Base-by-base conservation (phyloP, 2,113 vertebrate species). In the Scomber colias region DNA sequence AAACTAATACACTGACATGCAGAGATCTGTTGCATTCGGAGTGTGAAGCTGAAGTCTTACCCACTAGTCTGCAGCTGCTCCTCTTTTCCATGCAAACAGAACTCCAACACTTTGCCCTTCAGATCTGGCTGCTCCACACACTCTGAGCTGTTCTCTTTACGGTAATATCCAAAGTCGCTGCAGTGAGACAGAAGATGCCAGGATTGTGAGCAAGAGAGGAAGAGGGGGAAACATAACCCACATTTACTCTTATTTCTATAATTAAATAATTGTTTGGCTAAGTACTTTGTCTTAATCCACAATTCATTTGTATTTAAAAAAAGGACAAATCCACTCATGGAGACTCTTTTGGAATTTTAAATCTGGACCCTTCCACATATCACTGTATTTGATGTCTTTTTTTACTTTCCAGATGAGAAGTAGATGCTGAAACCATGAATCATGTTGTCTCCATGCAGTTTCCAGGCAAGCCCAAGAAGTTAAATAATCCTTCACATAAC, bases 141-240 rank as follows among this genome's bases (percentile, higher is more conserved):
- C 31, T 89, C 90, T 0, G 97, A 97, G 59, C 96, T 95, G 89
- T 97, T 98, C 88, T 98, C 96, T 1, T 95, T 91, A 30, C 98
- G 97, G 88, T 95, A 98, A 88, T 96, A 99, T 64, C 97, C 98
- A 79, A 98, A 99, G 90, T 99, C 98, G 77, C 98, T 99, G 90
- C 14, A 72, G 61, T 0, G 14, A 71, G 57, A 31, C 16, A 5
- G 27, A 21, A 17, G n/a, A 54, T 10, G n/a, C 16, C 19, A 5
- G 13, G 3, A 68, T 44, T 3, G 2, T 49, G 17, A 54, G 40
- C 1, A 31, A 40, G 4, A 2, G 7, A 7, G 11, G 16, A 49
- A 16, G 3, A 30, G 21, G 19, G 14, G 6, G 31, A 30, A 4
- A 59, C 8, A 11, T 2, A 31, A 48, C 2, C 2, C 5, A 10